These are phyloP conservation scores for Tiaroga cobitis DNA, from an alignment of 2,797 vertebrate genomes.

Conservation along the genomic window DNA sequence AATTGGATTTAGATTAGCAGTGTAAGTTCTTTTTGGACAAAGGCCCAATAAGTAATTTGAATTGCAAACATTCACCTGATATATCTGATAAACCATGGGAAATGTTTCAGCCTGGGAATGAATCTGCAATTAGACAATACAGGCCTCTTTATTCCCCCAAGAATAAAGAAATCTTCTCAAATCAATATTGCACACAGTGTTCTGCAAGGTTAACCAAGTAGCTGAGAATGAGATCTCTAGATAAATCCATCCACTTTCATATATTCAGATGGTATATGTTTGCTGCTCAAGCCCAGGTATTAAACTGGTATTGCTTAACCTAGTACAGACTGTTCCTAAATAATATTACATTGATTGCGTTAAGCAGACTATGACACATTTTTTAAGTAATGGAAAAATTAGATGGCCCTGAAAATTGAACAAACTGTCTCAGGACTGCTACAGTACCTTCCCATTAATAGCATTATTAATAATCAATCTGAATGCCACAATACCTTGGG, in stretches of 20 bases:
- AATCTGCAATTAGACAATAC: slow-evolving; percentile 54
- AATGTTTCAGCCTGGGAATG: slow-evolving; percentile 47
- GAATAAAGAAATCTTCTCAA: slow-evolving; percentile 39
- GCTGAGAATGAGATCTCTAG: background rate
- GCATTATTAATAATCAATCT: slow-evolving; percentile 11
- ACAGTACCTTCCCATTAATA: background rate
- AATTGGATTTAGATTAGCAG: slow-evolving; percentile 63
- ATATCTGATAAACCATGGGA: slow-evolving; percentile 51
- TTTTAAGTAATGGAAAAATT: background rate
- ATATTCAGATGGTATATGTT: background rate
- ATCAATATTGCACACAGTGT: slow-evolving; percentile 48
- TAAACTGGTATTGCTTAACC: background rate
- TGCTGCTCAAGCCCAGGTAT: background rate
- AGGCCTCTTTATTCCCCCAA: slow-evolving; percentile 45
- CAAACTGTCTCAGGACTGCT: background rate
- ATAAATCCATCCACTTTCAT: slow-evolving; percentile 9
- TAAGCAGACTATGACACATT: background rate
- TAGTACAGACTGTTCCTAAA: background rate
- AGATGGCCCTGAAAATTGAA: background rate
- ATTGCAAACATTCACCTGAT: slow-evolving; percentile 59
- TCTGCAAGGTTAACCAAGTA: slow-evolving; percentile 35
- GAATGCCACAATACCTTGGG: slow-evolving; percentile 3
- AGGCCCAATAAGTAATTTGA: slow-evolving; percentile 52
- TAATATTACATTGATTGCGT: background rate
- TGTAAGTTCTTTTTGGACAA: slow-evolving; percentile 60